These are phyloP conservation scores for Pedionomus torquatus DNA, from an alignment of 2,113 vertebrate species.

Conservation along the genomic window DNA sequence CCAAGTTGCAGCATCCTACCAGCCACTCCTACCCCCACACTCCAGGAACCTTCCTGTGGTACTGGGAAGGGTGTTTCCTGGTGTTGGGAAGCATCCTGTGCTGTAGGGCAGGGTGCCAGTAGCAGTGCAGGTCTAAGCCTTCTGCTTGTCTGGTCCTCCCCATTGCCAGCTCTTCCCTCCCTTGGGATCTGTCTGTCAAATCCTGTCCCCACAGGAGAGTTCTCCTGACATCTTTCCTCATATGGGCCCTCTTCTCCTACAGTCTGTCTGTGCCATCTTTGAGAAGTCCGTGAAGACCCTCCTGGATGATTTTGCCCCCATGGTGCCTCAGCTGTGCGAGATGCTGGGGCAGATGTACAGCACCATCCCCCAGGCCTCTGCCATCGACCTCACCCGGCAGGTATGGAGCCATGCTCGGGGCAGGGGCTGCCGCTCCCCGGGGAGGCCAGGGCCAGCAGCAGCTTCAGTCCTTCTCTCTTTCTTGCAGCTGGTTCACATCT, in stretches of 20 bases:
- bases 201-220: background rate
- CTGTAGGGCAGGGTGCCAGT: background rate
- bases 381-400: constrained; percentile 97
- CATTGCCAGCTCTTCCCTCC: background rate
- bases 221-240: background rate
- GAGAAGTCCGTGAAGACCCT: constrained; percentile 99
- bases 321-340: constrained; percentile 97
- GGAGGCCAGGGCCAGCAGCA: background rate
- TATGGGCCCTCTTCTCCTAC: background rate
- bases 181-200: background rate
- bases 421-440: background rate
- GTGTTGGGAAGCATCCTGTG: background rate
- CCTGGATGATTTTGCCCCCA: constrained; percentile 96
- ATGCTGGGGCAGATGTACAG: constrained; percentile 99
- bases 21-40: background rate
- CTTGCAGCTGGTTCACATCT: constrained; percentile 97
- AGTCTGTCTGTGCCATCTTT: constrained; percentile 98
- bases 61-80: background rate
- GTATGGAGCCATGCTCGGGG: constrained; percentile 60
- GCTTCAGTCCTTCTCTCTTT: background rate
- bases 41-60: background rate
- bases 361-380: constrained; percentile 97
- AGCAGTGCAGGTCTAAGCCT: background rate
- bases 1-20: fast-evolving
- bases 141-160: background rate